Base-by-base conservation (phyloP, 2,113 vertebrate species). In the Odontophorus gujanensis region DNA sequence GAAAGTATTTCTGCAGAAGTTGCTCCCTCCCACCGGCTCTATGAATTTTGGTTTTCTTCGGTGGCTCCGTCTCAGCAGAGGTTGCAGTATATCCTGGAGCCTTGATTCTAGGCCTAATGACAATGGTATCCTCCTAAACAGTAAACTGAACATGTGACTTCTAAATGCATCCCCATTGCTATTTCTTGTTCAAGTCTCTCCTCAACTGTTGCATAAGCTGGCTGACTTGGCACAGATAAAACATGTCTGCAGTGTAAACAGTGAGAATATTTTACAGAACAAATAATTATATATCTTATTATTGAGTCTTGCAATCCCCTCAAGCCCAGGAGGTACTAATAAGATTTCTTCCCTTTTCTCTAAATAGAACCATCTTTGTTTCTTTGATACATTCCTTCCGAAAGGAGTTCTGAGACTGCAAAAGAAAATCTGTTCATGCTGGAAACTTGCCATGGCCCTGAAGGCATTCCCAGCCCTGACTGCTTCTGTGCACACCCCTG, bases 391-490 rank as follows among this genome's bases (percentile, higher is more conserved):
- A 2, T 8, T 88, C 30, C 17, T 77, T 28, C 62, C 53, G 53
- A 88, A 48, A 73, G n/a, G 5, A 0, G 0, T 24, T 9, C 42
- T 42, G 26, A 15, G 17, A 28, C 55, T 81, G 28, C 16, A 11
- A 42, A 74, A 85, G 19, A 53, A 65, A 68, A 59, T 19, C 18
- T 84, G 20, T 12, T 79, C 9, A 7, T 34, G 30, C 4, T 43
- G 51, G 58, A 61, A 71, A 20, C 38, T 40, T 17, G 6, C 22
- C 45, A 34, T 24, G 24, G 16, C 11, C n/a, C 45, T 65, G 15
- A 45, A 32, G 30, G 26, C 24, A 58, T 12, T 21, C 42, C 3
- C 9, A 63, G 38, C 5, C 42, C 17, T 34, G 53, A 6, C 4
- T 10, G 8, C 1, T 34, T 38, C 14, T 24, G 6, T 3, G 10